Conservation (phyloP, 2,888 invertebrate species). For the Spatulosminthurus flaviceps region DNA sequence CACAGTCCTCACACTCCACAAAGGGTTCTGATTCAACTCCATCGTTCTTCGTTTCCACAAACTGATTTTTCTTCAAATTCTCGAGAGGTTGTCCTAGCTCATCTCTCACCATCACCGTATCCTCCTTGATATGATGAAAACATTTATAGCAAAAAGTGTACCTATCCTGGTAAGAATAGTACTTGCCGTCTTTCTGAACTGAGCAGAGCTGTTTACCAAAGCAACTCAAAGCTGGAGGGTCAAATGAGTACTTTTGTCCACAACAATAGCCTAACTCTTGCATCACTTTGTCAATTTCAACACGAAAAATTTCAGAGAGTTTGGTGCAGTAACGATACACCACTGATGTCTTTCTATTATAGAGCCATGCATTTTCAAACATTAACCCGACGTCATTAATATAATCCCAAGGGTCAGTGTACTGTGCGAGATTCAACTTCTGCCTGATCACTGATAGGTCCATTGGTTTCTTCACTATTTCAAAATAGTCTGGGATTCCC, state of each 20-base stretch:
- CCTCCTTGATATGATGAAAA: constrained; percentile 98
- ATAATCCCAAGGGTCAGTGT: constrained; percentile 98
- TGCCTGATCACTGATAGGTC: constrained; percentile 94
- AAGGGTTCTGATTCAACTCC: constrained; percentile 97
- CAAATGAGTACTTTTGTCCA: constrained; percentile 97
- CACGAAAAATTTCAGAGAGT: constrained; percentile 97
- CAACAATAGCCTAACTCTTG: constrained; percentile 98
- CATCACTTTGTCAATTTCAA: constrained; percentile 99
- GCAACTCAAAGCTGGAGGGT: constrained; percentile 98
- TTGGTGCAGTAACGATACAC: constrained; percentile 99
- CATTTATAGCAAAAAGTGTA: constrained; percentile 99
- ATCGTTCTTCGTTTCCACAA: constrained; percentile 98
- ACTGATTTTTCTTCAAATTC: constrained; percentile 95
- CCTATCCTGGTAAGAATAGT: constrained; percentile 98
- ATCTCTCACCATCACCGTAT: constrained; percentile 96
- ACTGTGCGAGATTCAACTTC: constrained; percentile 92
- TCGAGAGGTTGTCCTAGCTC: constrained; percentile 94
- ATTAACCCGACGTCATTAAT: constrained; percentile 99
- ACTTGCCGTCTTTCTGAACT: constrained; percentile 97
- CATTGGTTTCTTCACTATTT: constrained; percentile 96
- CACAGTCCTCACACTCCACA: constrained; percentile 95
- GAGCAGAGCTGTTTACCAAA: constrained; percentile 98
- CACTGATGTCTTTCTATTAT: constrained; percentile 96
- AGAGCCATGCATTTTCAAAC: constrained; percentile 99
- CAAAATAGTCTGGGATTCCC: constrained; percentile 94